Base-by-base conservation (phyloP, 2,888 invertebrate genomes). In the Unio delphinus region DNA sequence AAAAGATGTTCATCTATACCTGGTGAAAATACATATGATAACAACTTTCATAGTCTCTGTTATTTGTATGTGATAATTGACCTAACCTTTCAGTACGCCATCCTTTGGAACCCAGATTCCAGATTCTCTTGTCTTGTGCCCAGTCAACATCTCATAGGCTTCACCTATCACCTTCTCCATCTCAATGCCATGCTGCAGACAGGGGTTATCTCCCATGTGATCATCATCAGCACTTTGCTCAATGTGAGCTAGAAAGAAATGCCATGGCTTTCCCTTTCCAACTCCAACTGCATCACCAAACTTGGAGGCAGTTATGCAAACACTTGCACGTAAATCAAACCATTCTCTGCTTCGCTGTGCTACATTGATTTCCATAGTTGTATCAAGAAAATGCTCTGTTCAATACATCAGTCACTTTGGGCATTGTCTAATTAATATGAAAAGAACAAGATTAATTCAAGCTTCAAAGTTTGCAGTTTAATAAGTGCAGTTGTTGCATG, bases 231-330 rank as follows among this genome's bases (percentile, higher is more conserved):
- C 67, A 17, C 28, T 54, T 23, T 64, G 20, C 54, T 62, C 54
- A 28, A 58, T 30, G n/a, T 66, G 58, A 66, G 62, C 66, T 62
- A 15, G 17, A 18, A 70, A 58, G 63, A 82, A 86, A 67, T 86
- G 82, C 66, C 78, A 84, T 17, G 83, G 81, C 61, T 74, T 80
- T 15, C 85, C 84, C 64, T 69, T 74, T 0, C 84, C 86, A 28
- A 83, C 76, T 8, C 86, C 86, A 11, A 86, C 63, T 59, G 82
- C 86, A 69, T 85, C 85, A 30, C 83, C 85, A 75, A 86, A 83
- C 26, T 66, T 71, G 5, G 84, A 85, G 55, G 83, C 83, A 54
- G 86, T 86, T 8, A 86, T 65, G n/a, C 64, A 62, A 1, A 83
- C 79, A 7, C 65, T 73, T 23, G 71, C 68, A 26, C 83, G 73